Conservation (phyloP, 2,113 vertebrate genomes). For the Elachura formosa region DNA sequence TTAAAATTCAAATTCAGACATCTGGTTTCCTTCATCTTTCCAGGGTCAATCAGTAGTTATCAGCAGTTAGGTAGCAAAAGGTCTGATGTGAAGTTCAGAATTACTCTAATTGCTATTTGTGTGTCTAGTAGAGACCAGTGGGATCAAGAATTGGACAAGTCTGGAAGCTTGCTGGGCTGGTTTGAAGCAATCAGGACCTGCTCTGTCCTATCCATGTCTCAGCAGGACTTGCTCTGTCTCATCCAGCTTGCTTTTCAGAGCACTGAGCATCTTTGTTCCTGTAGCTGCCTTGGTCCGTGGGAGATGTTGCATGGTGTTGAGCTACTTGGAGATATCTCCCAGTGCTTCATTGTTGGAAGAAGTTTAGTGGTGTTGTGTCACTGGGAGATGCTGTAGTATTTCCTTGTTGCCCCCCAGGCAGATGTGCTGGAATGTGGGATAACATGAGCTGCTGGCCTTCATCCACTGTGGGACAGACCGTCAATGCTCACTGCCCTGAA, state of each 20-base stretch:
- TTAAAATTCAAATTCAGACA: not conserved
- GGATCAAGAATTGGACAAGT: not conserved
- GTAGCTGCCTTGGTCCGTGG: not conserved
- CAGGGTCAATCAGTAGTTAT: not conserved
- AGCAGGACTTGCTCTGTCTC: not conserved
- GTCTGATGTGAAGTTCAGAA: not conserved
- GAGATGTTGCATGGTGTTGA: not conserved
- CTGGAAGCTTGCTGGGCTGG: not conserved
- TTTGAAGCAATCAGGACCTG: not conserved
- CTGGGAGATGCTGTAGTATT: not conserved
- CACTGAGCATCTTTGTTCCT: not conserved
- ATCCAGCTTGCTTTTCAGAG: not conserved
- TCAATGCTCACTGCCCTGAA: slow-evolving; percentile 78
- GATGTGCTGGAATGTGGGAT: slow-evolving; percentile 85
- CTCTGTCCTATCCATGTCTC: not conserved
- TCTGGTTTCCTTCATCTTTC: not conserved
- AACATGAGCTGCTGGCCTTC: slow-evolving; percentile 88
- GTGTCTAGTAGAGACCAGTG: not conserved
- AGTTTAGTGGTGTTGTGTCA: not conserved
- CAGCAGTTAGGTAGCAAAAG: not conserved
- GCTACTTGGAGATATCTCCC: not conserved
- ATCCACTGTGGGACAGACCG: slow-evolving; percentile 72
- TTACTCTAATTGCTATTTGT: not conserved
- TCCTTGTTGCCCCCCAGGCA: not conserved
- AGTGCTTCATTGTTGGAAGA: not conserved